Conservation (phyloP, 2,113 vertebrate genomes). For the Chionodraco myersi region DNA sequence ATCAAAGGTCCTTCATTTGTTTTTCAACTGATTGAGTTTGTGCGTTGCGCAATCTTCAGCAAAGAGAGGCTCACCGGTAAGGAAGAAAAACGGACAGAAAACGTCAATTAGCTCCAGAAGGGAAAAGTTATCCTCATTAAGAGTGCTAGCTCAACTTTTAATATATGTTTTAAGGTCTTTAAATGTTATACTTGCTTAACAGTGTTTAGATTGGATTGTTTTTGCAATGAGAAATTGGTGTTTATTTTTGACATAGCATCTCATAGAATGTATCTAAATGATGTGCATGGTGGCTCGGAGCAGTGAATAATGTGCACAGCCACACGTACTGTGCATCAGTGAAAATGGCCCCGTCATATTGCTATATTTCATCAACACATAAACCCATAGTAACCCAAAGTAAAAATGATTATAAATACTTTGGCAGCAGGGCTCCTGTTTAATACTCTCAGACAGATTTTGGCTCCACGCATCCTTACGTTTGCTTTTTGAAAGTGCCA, state of each 20-base stretch:
- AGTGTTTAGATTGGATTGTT: background rate
- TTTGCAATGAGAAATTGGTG: slow-evolving; percentile 10
- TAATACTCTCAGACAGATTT: slow-evolving; percentile 9
- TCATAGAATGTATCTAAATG: slow-evolving; percentile 17
- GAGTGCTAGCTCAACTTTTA: slow-evolving; percentile 7
- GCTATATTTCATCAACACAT: slow-evolving; percentile 4
- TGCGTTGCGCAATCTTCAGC: slow-evolving; percentile 9
- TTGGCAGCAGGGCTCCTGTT: slow-evolving; percentile 15
- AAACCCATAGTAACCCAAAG: background rate
- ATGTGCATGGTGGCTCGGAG: background rate
- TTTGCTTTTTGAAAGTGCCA: slow-evolving; percentile 21
- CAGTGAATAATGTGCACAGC: background rate
- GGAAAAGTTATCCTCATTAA: too few species aligned
- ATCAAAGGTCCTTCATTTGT: slow-evolving; percentile 38
- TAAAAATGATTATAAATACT: background rate
- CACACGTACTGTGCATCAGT: background rate
- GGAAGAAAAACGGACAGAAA: slow-evolving; percentile 4
- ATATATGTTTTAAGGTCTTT: slow-evolving; percentile 17
- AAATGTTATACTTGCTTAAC: slow-evolving; percentile 3
- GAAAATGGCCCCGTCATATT: background rate
- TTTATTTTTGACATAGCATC: slow-evolving; percentile 12
- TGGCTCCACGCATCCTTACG: slow-evolving; percentile 2
- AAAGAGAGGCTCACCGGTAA: background rate
- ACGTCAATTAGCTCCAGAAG: slow-evolving; percentile 10
- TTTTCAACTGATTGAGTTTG: slow-evolving; percentile 55